Evolutionary conservation across 1,140 invertebrate species (phyloP), one percentile per base, ranked within the genome.

Genomic region (Cyclargus thomasi): DNA sequence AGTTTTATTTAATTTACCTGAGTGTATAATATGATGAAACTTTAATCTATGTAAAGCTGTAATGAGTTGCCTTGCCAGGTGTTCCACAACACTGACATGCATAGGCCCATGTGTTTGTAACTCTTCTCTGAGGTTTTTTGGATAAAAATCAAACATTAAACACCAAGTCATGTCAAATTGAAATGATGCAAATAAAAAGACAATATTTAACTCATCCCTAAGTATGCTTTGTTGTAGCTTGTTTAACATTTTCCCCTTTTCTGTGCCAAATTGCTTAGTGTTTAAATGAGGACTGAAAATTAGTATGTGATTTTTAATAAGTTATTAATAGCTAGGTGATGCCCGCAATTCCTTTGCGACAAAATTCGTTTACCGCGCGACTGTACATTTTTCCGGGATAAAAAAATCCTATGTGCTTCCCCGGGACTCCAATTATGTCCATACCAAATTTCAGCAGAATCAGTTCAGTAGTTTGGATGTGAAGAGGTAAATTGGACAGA

Each of bases 71-170:
- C 67, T 76, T 1, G 73, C 64, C 47, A 83, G 71, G 23, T 70
- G 14, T 68, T 83, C 77, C n/a, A 83, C 73, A 17, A n/a, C 10
- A 63, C 81, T 47, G 47, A 82, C 77, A 53, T 75, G 69, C 53
- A 85, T 75, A 39, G 71, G 68, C 63, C 71, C 73, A 7, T 64
- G 66, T 11, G 65, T 66, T 57, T 75, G 67, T 7, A 83, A 57
- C 7, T 67, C 69, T 70, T 77, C 20, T 6, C 68, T 39, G 14
- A 85, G 71, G 62, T 76, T 85, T 64, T 67, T 75, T 6, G 81
- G 75, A 69, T 74, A 83, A 69, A 76, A 83, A 22, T 83, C 75
- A 67, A 78, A 82, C 53, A 85, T 57, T 18, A 71, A 75, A 71
- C 75, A 83, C 68, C 70, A 76, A 0, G 72, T 55, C 7, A 63